These are phyloP conservation scores for Cephus spinipes DNA, from an alignment of 2,888 invertebrate species.

Conservation along the genomic window DNA sequence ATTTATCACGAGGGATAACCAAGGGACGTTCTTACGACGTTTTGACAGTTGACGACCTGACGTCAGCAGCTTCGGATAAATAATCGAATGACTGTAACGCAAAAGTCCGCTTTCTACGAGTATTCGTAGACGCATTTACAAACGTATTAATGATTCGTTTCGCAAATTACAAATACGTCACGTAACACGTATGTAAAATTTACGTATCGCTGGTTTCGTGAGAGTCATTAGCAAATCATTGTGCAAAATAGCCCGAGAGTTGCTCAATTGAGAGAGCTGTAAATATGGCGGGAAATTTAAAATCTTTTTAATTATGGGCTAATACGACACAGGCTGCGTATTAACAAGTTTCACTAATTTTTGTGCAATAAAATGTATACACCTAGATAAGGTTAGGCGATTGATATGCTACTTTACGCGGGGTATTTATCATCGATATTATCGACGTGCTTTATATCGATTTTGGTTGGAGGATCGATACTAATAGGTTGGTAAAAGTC, in stretches of 20 bases:
- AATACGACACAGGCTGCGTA: background rate
- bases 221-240: background rate
- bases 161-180: background rate
- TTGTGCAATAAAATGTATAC: background rate
- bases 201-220: background rate
- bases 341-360: background rate
- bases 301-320: background rate
- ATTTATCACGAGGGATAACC: background rate
- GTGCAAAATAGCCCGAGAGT: background rate
- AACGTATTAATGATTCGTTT: background rate
- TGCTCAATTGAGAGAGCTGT: background rate
- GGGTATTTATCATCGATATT: background rate
- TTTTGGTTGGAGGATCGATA: background rate
- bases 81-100: no score
- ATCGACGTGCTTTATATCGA: background rate
- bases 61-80: no score
- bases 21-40: background rate
- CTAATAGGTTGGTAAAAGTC: no score
- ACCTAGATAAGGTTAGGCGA: background rate
- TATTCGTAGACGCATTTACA: background rate
- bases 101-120: background rate
- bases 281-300: background rate
- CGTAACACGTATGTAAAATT: background rate
- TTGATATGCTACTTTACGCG: background rate
- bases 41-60: no score